Evolutionary conservation across 2,113 vertebrate species (phyloP), one percentile per base, ranked within the genome.

Genomic region (Empidonax traillii): DNA sequence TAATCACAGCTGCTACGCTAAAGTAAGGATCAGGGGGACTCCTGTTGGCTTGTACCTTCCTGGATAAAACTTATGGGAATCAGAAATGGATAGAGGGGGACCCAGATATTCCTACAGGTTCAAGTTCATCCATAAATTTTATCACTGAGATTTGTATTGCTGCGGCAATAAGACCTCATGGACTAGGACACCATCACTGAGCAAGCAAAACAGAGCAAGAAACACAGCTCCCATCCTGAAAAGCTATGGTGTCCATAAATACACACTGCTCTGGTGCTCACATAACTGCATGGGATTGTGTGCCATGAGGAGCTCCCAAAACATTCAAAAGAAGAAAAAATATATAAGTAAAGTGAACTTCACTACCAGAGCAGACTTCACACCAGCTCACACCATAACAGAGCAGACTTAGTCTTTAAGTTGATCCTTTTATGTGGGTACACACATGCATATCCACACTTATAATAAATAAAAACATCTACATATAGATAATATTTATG

Each of bases 261-360:
- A 2, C 14, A 4, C 14, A 5, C 18, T 52, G 8, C 52, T 78
- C 30, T 49, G 10, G 16, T 91, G n/a, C 37, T 76, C 17, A 23
- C 1, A 1, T 35, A 78, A 44, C 15, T 58, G 6, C 8, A 4
- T 33, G 23, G 30, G 5, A 8, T 19, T 68, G 14, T n/a, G 9
- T 58, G 13, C 46, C 18, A 41, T 5, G 9, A 88, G 35, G 19
- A 73, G 12, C 14, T 44, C 33, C 31, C 10, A 22, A 35, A 53
- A 78, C 76, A 51, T 69, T 69, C 11, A 37, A 47, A 49, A 46
- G n/a, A 72, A 53, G 10, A 25, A 53, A 43, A 89, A 63, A 15
- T 15, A 17, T 3, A 0, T 67, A 44, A 35, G 12, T 61, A 43
- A 65, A 65, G 7, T 39, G 13, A 21, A 51, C 5, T 67, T 86